A percentile compares a stretch with the other conserved stretches of the same genome.
Evolutionary conservation across 2,888 invertebrate species (phyloP).

Genomic region (Cenopis cana): DNA sequence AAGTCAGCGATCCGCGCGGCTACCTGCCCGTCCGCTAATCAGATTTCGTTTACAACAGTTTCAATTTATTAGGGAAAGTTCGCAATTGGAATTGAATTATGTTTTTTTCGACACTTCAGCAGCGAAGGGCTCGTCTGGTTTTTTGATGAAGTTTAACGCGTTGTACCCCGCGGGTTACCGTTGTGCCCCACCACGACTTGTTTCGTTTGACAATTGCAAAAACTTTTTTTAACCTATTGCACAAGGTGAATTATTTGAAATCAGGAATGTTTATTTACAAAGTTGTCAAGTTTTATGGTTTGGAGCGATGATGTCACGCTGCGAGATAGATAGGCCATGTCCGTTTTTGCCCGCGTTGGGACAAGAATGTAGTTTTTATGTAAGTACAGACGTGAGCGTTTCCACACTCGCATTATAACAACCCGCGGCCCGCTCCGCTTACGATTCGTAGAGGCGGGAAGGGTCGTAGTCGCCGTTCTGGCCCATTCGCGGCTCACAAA

Average conservation of each 20-base stretch:
- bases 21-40: slow-evolving; percentile 39
- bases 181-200: not conserved
- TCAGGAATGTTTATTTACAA: too few species aligned
- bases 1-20: slow-evolving; percentile 42
- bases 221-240: not conserved
- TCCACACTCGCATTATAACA: too few species aligned
- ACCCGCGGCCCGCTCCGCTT: too few species aligned
- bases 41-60: slow-evolving; percentile 45
- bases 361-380: too few species aligned
- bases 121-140: not conserved
- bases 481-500: too few species aligned
- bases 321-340: too few species aligned
- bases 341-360: too few species aligned
- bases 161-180: not conserved
- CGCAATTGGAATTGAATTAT: slow-evolving; percentile 35
- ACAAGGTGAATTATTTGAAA: not conserved
- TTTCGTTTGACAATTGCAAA: not conserved
- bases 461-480: too few species aligned
- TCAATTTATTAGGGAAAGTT: slow-evolving; percentile 42
- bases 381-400: too few species aligned
- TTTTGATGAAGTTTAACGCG: slow-evolving; percentile 1
- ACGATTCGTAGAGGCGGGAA: too few species aligned
- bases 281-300: too few species aligned
- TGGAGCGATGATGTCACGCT: not conserved
- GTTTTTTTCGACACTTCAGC: slow-evolving; percentile 34